Evolutionary conservation across 2,113 vertebrate genomes (phyloP), one percentile per base, ranked within the genome.

Genomic region (Cisticola juncidis): DNA sequence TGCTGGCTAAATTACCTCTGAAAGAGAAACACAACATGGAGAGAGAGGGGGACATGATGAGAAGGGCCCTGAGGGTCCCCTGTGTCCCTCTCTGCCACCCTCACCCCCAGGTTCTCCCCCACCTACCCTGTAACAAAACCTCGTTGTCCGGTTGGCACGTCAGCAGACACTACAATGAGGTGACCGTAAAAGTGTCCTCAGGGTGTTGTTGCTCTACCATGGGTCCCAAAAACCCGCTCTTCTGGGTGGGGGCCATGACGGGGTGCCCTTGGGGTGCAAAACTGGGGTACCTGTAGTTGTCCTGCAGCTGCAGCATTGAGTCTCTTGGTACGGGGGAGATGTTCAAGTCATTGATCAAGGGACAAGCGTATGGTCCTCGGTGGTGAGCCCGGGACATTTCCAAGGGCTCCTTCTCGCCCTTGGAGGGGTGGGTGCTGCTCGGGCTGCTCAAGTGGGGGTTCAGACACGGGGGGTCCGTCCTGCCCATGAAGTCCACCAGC

Each of bases 161-260:
- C 97, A 97, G 97, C 97, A 97, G 98, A 96, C 98, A 98, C 99
- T 99, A 99, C 98, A 99, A 99, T 98, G 99, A 99, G 98, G 99
- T 99, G 98, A 99, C 99, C 68, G 99, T 99, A 98, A 99, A 99
- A 98, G 98, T 99, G 98, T 99, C 99, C 95, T 99, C 99, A 14
- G 98, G 98, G 94, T 99, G 98, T 74, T 99, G 98, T 95, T 99
- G 99, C 95, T 99, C 99, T 96, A 99, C 98, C 97, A 99, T 98
- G 94, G 99, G 99, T 97, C 99, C 99, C 98, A 99, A 98, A 96
- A 99, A 99, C 92, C 98, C 98, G 31, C 94, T 98, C 98, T 98
- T 98, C 97, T 98, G 98, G 98, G 98, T 95, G 97, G 98, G 93
- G 91, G 98, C 97, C 96, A 98, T 97, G 97, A 98, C 97, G 6